A percentile compares a stretch with the other conserved stretches of the same genome.
Conservation (phyloP, 92 coral and sea anemone species). For the Palythoa heliodiscus region DNA sequence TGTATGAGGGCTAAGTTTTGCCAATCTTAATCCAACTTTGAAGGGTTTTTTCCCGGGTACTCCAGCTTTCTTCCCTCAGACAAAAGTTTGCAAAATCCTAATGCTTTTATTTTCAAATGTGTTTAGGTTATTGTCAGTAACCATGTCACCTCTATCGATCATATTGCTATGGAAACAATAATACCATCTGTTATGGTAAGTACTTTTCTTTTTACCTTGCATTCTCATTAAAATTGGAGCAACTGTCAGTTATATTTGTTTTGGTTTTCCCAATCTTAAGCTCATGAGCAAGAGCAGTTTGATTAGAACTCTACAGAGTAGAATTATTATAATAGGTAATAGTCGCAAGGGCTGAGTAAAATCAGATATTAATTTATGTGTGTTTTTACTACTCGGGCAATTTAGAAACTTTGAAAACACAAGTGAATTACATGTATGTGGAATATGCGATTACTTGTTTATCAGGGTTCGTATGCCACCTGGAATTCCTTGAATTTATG, state of each 20-base stretch:
- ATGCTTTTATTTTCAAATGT: neutral
- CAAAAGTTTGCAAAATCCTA: neutral
- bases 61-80: neutral
- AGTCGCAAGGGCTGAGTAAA: too few relatives aligned
- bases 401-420: too few relatives aligned
- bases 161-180: slow-evolving; percentile 86
- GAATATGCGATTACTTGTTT: too few relatives aligned
- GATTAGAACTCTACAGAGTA: too few relatives aligned
- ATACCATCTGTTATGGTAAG: slow-evolving; percentile 88
- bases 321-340: too few relatives aligned
- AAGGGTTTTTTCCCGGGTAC: too few relatives aligned
- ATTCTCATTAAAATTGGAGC: neutral
- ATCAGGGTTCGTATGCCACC: too few relatives aligned
- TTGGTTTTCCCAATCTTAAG: neutral
- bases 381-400: too few relatives aligned
- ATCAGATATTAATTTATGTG: too few relatives aligned
- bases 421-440: too few relatives aligned
- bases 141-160: slow-evolving; percentile 81
- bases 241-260: neutral
- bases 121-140: slow-evolving; percentile 84
- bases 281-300: neutral
- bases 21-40: too few relatives aligned
- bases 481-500: too few relatives aligned
- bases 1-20: neutral
- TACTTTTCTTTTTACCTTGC: neutral